Evolutionary conservation across 1,140 invertebrate genomes (phyloP), one percentile per base, ranked within the genome.

Genomic region (Lithobius niger): DNA sequence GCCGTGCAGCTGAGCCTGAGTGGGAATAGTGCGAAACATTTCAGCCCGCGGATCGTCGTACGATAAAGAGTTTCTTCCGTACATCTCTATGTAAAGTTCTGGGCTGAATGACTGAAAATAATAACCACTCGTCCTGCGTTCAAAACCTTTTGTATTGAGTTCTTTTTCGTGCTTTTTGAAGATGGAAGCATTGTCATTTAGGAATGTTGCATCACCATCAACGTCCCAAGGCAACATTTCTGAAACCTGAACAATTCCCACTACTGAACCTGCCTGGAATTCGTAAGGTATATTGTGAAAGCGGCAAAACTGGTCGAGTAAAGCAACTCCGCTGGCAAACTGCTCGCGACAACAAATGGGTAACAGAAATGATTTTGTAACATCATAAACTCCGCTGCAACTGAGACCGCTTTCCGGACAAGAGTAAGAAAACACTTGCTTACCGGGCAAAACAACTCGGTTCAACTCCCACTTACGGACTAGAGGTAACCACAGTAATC

Each of bases 191-290:
- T 53, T 22, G 18, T 3, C 19, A 36, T 16, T 6, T 6, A 52
- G 21, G 27, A 56, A 52, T 47, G 54, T 49, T 1, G 66, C 21
- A 51, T 68, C 65, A 4, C 56, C 64, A 53, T 68, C 67, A 13
- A 58, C 45, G 48, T 65, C 65, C 66, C 66, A 68, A 24, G 67
- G 66, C 21, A 67, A 47, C 18, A 62, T 52, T 40, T 61, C 61
- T 22, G 10, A 3, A 6, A 67, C 57, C 57, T 67, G 67, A 6
- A 69, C 65, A 3, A 64, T 65, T 6, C 64, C 66, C 2, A 68
- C 54, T 1, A 65, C 49, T 4, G 66, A 62, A 2, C 62, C 62
- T 25, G 63, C 58, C n/a, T 63, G 59, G 1, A 69, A 53, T 52
- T 69, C 66, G 47, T 65, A 65, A 2, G 57, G 26, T 1, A 64